These are phyloP conservation scores for Dione juno DNA, from an alignment of 2,888 invertebrate genomes.

Conservation along the genomic window DNA sequence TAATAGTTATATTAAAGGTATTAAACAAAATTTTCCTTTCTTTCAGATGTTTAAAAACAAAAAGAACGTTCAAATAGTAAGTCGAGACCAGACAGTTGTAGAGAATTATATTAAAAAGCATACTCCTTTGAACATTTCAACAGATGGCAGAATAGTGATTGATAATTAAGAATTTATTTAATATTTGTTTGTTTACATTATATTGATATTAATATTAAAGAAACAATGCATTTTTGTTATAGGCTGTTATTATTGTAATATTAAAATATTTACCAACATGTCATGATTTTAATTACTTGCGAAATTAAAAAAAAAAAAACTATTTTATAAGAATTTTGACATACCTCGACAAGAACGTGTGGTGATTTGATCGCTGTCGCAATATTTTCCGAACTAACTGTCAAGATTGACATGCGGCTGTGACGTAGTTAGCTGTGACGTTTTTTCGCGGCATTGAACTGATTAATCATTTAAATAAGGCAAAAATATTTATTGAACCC, in stretches of 20 bases:
- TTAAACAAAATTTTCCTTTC: too few species aligned
- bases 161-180: conserved; percentile 49
- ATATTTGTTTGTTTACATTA: background rate
- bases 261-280: background rate
- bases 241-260: conserved; percentile 1
- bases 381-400: too few species aligned
- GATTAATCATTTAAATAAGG: too few species aligned
- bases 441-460: too few species aligned
- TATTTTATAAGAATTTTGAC: too few species aligned
- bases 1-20: too few species aligned
- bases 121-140: conserved; percentile 80
- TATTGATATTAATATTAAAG: conserved; percentile 2
- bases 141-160: conserved; percentile 80
- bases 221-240: conserved; percentile 1
- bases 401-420: too few species aligned
- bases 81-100: conserved; percentile 79
- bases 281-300: background rate
- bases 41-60: conserved; percentile 77
- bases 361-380: too few species aligned
- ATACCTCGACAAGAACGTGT: too few species aligned
- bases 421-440: too few species aligned
- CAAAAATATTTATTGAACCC: too few species aligned
- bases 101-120: conserved; percentile 75
- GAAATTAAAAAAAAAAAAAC: too few species aligned
- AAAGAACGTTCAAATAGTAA: conserved; percentile 72